Conservation (phyloP, 2,888 invertebrate species). For the Ectemnius lituratus region DNA sequence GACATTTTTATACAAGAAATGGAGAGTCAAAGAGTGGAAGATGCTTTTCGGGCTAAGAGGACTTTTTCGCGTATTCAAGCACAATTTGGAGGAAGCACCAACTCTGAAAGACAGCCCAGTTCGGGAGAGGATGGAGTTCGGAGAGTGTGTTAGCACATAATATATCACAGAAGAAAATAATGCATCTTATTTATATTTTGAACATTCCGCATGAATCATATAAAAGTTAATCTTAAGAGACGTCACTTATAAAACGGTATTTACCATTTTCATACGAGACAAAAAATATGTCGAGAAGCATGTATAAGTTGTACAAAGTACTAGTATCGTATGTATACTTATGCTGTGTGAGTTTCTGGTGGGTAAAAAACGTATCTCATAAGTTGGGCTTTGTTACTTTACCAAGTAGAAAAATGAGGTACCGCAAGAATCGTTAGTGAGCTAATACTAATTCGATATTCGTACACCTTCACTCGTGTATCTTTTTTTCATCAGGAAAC, state of each 20-base stretch:
- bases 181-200: constrained; percentile 57
- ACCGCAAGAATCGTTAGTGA: constrained; percentile 17
- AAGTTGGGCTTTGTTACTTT: constrained; percentile 31
- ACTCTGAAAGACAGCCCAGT: background rate
- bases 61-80: background rate
- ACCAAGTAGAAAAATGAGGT: constrained; percentile 16
- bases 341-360: constrained; percentile 23
- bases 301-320: constrained; percentile 40
- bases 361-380: constrained; percentile 35
- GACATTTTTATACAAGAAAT: too few species aligned
- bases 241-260: constrained; percentile 52
- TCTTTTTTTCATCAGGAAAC: background rate
- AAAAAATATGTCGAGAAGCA: constrained; percentile 42
- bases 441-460: constrained; percentile 12
- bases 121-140: constrained; percentile 26
- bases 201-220: constrained; percentile 57
- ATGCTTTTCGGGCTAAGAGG: too few species aligned
- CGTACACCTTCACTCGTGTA: background rate
- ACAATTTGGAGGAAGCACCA: background rate
- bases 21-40: too few species aligned
- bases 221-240: constrained; percentile 53
- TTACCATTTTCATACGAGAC: constrained; percentile 40
- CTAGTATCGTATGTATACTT: constrained; percentile 26
- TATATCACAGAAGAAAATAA: constrained; percentile 50
- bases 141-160: constrained; percentile 40